phyloP scores from a whole-genome alignment of 53 echinoderm and acorn worm species.

The Patiria pectinifera region DNA sequence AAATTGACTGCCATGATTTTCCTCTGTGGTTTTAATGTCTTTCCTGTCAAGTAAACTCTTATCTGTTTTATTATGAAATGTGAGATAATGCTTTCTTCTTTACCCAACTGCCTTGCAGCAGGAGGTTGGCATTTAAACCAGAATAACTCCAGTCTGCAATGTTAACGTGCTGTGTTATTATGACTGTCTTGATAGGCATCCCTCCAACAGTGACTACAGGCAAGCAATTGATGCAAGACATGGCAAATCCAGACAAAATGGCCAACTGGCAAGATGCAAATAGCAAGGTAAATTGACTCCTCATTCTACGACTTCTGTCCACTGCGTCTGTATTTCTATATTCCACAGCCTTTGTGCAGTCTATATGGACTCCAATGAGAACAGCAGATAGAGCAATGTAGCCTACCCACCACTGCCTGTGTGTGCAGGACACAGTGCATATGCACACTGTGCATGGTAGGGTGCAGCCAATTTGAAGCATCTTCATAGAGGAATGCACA shows the following conservation, averaged over 20 bases:
- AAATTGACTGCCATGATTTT: too few relatives aligned
- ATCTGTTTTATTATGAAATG: too few relatives aligned
- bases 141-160: not conserved
- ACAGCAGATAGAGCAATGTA: too few relatives aligned
- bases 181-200: constrained; percentile 13
- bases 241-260: constrained; percentile 52
- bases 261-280: constrained; percentile 63
- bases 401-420: too few relatives aligned
- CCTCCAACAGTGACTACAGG: constrained; percentile 42
- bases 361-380: not conserved
- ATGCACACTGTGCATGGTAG: too few relatives aligned
- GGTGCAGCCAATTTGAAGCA: too few relatives aligned
- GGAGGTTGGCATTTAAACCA: not conserved
- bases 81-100: too few relatives aligned
- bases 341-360: not conserved
- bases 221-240: constrained; percentile 48
- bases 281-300: constrained; percentile 5
- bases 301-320: not conserved
- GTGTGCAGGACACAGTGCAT: too few relatives aligned
- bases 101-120: too few relatives aligned
- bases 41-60: too few relatives aligned
- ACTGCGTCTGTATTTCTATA: not conserved
- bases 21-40: too few relatives aligned
- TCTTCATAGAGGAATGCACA: too few relatives aligned
- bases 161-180: not conserved